phyloP scores from a whole-genome alignment of 2,888 invertebrate species.

The Orchestes rusci region DNA sequence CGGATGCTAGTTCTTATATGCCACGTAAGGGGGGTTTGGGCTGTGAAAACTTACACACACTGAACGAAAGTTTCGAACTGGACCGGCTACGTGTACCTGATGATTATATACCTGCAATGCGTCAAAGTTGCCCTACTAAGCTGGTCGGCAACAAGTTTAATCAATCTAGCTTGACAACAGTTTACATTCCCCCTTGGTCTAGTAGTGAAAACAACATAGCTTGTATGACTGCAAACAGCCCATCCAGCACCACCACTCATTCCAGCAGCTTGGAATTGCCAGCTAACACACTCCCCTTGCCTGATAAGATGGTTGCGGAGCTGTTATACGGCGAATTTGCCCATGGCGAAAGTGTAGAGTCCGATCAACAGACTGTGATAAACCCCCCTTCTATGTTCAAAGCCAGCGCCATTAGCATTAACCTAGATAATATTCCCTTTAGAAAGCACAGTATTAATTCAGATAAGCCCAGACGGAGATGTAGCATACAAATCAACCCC shows the following conservation, averaged over 20 bases:
- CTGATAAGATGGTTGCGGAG: constrained; percentile 50
- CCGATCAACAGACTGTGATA: constrained; percentile 38
- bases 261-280: constrained; percentile 53
- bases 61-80: constrained; percentile 55
- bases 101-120: constrained; percentile 39
- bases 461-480: constrained; percentile 47
- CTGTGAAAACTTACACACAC: constrained; percentile 61
- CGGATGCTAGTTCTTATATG: constrained; percentile 55
- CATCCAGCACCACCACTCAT: constrained; percentile 44
- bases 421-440: constrained; percentile 37
- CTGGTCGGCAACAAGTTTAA: constrained; percentile 55
- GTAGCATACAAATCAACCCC: constrained; percentile 38
- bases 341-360: constrained; percentile 35
- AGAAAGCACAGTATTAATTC: constrained; percentile 53
- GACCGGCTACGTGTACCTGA: constrained; percentile 35
- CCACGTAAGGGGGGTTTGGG: constrained; percentile 52
- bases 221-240: constrained; percentile 22
- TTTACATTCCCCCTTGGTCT: constrained; percentile 50
- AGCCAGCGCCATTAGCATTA: constrained; percentile 30
- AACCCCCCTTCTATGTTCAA: constrained; percentile 55
- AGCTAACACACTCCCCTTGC: constrained; percentile 45
- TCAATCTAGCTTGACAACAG: constrained; percentile 48
- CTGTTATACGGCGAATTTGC: constrained; percentile 43
- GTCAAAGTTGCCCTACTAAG: constrained; percentile 62
- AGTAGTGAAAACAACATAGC: constrained; percentile 41